Evolutionary conservation across 53 echinoderm and acorn worm species (phyloP), one percentile per base, ranked within the genome.

Genomic region (Hippasteria phrygiana): DNA sequence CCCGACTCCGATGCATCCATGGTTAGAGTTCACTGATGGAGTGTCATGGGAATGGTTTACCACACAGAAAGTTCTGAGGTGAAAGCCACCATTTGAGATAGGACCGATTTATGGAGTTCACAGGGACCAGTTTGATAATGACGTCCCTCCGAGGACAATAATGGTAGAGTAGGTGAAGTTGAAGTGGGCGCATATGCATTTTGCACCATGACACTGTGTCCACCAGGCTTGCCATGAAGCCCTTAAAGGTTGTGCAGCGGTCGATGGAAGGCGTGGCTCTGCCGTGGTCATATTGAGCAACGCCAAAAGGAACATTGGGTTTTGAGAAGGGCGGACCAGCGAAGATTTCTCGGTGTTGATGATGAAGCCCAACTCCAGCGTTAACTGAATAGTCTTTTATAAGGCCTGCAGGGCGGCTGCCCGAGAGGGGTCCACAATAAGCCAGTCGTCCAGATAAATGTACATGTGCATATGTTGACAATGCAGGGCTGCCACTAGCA

Each of bases 211-310:
- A 78, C 0, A 90, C 80, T 43, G 85, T 5, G 8, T 64, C 90
- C 47, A 90, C 84, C 24, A 75, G 43, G 37, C 85, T 90, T 1
- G 85, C 84, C 83, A 84, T 63, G 2, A 73, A 74, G 11, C 81
- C 90, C 11, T 5, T 17, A 81, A 40, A 18, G 63, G 67, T 1
- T 27, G n/a, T n/a, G n/a, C n/a, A n/a, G n/a, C n/a, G n/a, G n/a
- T n/a, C n/a, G n/a, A n/a, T n/a, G n/a, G n/a, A 43, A 18, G 67
- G 69, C 78, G 69, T 67, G 17, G 38, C 20, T 0, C 46, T 20
- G 7, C 79, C 89, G 14, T 10, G 48, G 48, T 14, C 14, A 10
- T 48, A 14, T 22, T 22, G 18, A 62, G 18, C 5, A 20, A 20
- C 18, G 18, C 24, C 18, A 8, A 8, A 20, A 62, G 24, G 24